phyloP scores from a whole-genome alignment of 2,888 invertebrate genomes.

The Uloborus plumipes region DNA sequence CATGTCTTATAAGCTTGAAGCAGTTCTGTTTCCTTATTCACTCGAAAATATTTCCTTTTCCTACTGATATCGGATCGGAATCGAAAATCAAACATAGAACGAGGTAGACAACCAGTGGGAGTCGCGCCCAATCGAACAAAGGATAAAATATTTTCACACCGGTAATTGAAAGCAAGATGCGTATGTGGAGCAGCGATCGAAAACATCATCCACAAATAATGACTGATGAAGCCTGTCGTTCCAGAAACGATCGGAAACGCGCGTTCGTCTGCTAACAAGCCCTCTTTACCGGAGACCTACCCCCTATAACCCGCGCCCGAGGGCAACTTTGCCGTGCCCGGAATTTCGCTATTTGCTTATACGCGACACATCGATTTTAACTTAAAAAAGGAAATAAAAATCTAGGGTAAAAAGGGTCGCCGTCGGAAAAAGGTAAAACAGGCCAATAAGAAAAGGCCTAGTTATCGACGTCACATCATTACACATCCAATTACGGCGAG shows the following conservation, averaged over 20 bases:
- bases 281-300: conserved; percentile 39
- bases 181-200: conserved; percentile 19
- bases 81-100: no score
- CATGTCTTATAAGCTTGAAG: no score
- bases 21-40: no score
- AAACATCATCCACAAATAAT: neutral
- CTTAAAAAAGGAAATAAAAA: conserved; percentile 44
- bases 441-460: conserved; percentile 52
- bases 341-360: conserved; percentile 49
- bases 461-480: conserved; percentile 64
- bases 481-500: conserved; percentile 61
- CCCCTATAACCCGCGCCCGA: conserved; percentile 5
- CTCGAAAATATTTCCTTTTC: no score
- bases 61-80: no score
- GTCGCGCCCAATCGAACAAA: conserved; percentile 15
- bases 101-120: no score
- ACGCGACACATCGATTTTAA: conserved; percentile 51
- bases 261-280: conserved; percentile 47
- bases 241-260: conserved; percentile 37
- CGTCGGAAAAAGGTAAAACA: conserved; percentile 9
- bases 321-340: neutral
- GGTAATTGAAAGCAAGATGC: conserved; percentile 32
- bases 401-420: conserved; percentile 3
- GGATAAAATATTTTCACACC: conserved; percentile 32
- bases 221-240: conserved; percentile 11